Evolutionary conservation across 2,113 vertebrate species (phyloP).

Genomic region (Serinus canaria): DNA sequence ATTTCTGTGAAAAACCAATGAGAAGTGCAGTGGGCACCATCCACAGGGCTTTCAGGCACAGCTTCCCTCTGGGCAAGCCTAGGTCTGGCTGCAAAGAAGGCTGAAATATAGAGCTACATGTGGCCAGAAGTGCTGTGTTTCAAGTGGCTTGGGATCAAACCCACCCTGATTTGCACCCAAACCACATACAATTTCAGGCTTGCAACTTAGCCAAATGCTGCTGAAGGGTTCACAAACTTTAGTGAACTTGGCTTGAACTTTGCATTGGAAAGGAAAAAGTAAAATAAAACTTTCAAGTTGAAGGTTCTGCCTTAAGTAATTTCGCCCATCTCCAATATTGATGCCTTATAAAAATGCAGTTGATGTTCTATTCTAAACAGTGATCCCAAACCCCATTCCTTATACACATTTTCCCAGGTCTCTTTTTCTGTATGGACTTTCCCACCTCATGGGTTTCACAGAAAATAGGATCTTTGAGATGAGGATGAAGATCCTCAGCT

Average conservation of each 20-base stretch:
- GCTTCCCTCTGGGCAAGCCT: neutral
- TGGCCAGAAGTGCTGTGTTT: neutral
- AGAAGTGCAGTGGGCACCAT: neutral
- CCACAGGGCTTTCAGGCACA: neutral
- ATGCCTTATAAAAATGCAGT: neutral
- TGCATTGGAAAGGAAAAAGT: conserved; percentile 1
- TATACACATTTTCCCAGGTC: neutral
- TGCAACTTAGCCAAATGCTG: neutral
- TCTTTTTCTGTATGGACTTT: neutral
- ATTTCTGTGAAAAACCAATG: neutral
- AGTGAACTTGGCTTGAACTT: conserved; percentile 32
- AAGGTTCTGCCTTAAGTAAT: neutral
- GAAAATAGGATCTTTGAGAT: neutral
- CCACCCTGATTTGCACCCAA: neutral
- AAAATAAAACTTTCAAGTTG: neutral
- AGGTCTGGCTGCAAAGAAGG: neutral
- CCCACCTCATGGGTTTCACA: neutral
- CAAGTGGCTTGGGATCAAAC: conserved; percentile 6
- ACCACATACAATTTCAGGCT: neutral
- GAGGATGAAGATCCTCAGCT: neutral
- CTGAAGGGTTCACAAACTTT: conserved; percentile 5
- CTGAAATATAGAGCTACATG: neutral
- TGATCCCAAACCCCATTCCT: neutral
- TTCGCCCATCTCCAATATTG: neutral
- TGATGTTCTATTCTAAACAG: neutral